A percentile compares a stretch with the other conserved stretches of the same genome.
Conservation (phyloP, 1,140 invertebrate genomes). For the Anagrus nilaparvatae region DNA sequence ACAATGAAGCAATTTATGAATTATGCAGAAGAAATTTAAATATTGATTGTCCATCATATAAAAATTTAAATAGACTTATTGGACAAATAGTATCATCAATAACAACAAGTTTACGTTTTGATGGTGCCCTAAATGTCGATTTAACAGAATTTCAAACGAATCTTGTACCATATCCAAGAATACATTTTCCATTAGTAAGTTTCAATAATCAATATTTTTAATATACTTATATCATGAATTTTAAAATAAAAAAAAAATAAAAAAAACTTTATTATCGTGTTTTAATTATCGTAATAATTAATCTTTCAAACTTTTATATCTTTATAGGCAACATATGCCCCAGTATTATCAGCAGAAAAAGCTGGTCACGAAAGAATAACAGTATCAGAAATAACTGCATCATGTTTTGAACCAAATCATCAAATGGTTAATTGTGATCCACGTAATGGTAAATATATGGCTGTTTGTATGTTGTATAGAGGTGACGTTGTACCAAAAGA, state of each 20-base stretch:
- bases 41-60: constrained; percentile 53
- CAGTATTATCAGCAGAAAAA: constrained; percentile 58
- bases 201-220: too few relatives aligned
- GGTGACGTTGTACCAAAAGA: constrained; percentile 61
- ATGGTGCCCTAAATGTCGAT: constrained; percentile 59
- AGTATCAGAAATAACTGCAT: constrained; percentile 63
- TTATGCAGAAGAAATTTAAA: constrained; percentile 53
- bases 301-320: too few relatives aligned
- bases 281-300: too few relatives aligned
- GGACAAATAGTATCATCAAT: constrained; percentile 56
- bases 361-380: constrained; percentile 61
- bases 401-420: constrained; percentile 69
- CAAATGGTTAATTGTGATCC: constrained; percentile 44
- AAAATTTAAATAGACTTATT: constrained; percentile 51
- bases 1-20: constrained; percentile 76
- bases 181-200: constrained; percentile 38
- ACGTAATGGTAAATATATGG: constrained; percentile 43
- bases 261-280: too few relatives aligned
- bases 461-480: constrained; percentile 53
- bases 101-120: constrained; percentile 56
- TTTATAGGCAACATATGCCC: constrained; percentile 67
- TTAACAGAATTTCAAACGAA: constrained; percentile 57
- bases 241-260: too few relatives aligned
- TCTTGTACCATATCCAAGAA: constrained; percentile 45
- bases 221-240: too few relatives aligned